phyloP scores from a whole-genome alignment of 2,113 vertebrate species.

The Thymallus thymallus region DNA sequence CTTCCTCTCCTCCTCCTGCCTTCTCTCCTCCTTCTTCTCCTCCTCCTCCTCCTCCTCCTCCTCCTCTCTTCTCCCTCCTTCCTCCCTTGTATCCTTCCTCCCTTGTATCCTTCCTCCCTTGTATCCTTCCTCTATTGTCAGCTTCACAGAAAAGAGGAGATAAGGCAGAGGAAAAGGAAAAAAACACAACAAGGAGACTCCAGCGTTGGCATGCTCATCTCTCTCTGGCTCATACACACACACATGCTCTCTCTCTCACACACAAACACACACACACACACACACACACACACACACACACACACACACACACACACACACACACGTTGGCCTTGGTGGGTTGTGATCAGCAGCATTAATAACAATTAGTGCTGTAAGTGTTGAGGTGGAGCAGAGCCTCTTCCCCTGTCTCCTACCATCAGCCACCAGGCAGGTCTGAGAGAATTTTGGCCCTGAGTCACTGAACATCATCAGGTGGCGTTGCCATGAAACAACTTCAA shows the following conservation, averaged over 20 bases:
- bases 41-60: too few relatives aligned
- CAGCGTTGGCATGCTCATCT: slow-evolving; percentile 67
- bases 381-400: slow-evolving; percentile 45
- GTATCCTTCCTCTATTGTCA: slow-evolving; percentile 56
- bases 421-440: slow-evolving; percentile 24
- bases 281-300: slow-evolving; percentile 16
- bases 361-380: slow-evolving; percentile 73
- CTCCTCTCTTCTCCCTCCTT: too few relatives aligned
- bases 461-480: slow-evolving; percentile 40
- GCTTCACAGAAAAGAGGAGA: slow-evolving; percentile 58
- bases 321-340: slow-evolving; percentile 42
- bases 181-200: slow-evolving; percentile 42
- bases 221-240: slow-evolving; percentile 7
- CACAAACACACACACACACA: not conserved
- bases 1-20: slow-evolving; percentile 53
- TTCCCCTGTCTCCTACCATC: slow-evolving; percentile 37
- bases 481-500: slow-evolving; percentile 20
- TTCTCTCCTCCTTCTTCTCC: not conserved
- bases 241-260: not conserved
- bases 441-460: slow-evolving; percentile 32
- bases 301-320: slow-evolving; percentile 11
- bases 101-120: not conserved
- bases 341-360: slow-evolving; percentile 74
- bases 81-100: too few relatives aligned
- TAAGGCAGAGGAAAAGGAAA: slow-evolving; percentile 16